Evolutionary conservation across 2,113 vertebrate genomes (phyloP).

Genomic region (Vanacampus margaritifer): DNA sequence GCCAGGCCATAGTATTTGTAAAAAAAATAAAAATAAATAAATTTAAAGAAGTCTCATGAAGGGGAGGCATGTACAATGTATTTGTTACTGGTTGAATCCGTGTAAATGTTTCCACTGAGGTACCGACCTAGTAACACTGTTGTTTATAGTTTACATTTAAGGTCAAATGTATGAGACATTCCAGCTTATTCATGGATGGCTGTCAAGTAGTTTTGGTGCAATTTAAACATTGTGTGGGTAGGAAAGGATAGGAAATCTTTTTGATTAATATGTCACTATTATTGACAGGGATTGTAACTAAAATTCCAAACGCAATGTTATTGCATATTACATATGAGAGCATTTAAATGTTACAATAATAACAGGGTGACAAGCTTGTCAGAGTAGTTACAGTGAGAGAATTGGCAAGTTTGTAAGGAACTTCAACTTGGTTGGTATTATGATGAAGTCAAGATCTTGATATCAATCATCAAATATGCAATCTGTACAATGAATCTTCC

Average conservation of each 20-base stretch:
- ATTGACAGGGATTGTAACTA: constrained; percentile 27
- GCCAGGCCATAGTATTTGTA: constrained; percentile 25
- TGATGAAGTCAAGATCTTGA: constrained; percentile 14
- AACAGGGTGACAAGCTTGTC: constrained; percentile 13
- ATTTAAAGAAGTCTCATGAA: not conserved
- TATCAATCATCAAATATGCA: constrained; percentile 22
- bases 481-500: constrained; percentile 25
- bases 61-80: constrained; percentile 18
- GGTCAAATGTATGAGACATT: constrained; percentile 42
- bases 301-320: constrained; percentile 42
- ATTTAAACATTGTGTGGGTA: constrained; percentile 36
- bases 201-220: constrained; percentile 47
- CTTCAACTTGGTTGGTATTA: constrained; percentile 31
- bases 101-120: constrained; percentile 35
- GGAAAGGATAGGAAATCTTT: constrained; percentile 18
- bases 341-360: constrained; percentile 16
- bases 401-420: constrained; percentile 16
- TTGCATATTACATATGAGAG: constrained; percentile 24
- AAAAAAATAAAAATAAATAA: not conserved
- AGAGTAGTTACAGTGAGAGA: constrained; percentile 22
- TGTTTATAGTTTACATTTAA: constrained; percentile 56
- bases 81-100: constrained; percentile 40
- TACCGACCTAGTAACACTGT: constrained; percentile 46
- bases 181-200: constrained; percentile 41
- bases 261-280: constrained; percentile 27